phyloP scores from a whole-genome alignment of 2,888 invertebrate genomes.

The Dasysyrphus albostriatus region DNA sequence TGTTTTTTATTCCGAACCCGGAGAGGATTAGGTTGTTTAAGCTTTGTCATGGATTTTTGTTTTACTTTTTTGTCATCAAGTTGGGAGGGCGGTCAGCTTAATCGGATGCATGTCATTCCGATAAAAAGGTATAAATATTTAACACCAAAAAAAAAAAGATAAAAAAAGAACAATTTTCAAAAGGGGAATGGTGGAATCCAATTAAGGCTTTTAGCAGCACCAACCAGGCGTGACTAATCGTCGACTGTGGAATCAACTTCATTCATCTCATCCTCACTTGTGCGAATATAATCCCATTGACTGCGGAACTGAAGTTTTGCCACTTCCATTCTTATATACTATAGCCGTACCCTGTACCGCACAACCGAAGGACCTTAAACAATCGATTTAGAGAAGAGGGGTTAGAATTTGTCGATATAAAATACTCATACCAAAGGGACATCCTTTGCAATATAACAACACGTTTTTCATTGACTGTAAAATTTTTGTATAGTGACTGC shows the following conservation, averaged over 20 bases:
- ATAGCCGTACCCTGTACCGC: neutral
- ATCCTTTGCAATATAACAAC: conserved; percentile 15
- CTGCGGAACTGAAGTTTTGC: conserved; percentile 49
- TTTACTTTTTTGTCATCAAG: conserved; percentile 28
- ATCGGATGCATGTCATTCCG: conserved; percentile 68
- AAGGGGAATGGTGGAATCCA: conserved; percentile 59
- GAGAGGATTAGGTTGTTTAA: conserved; percentile 38
- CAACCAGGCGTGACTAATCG: conserved; percentile 76
- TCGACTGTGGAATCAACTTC: conserved; percentile 66
- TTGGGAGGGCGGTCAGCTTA: conserved; percentile 67
- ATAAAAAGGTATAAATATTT: conserved; percentile 47
- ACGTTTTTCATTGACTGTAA: conserved; percentile 1
- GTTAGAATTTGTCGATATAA: conserved; percentile 41
- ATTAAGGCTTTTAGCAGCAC: conserved; percentile 60
- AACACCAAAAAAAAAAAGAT: conserved; percentile 36
- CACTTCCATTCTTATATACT: conserved; percentile 18
- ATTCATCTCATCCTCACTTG: conserved; percentile 28
- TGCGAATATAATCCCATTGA: conserved; percentile 55
- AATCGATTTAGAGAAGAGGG: conserved; percentile 60
- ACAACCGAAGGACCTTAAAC: conserved; percentile 6
- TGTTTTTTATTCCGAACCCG: neutral
- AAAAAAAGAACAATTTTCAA: conserved; percentile 23
- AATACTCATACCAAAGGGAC: conserved; percentile 28
- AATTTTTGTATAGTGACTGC: neutral
- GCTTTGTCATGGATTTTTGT: conserved; percentile 35